Conservation (phyloP, 2,797 vertebrate genomes). For the Ictinia mississippiensis region DNA sequence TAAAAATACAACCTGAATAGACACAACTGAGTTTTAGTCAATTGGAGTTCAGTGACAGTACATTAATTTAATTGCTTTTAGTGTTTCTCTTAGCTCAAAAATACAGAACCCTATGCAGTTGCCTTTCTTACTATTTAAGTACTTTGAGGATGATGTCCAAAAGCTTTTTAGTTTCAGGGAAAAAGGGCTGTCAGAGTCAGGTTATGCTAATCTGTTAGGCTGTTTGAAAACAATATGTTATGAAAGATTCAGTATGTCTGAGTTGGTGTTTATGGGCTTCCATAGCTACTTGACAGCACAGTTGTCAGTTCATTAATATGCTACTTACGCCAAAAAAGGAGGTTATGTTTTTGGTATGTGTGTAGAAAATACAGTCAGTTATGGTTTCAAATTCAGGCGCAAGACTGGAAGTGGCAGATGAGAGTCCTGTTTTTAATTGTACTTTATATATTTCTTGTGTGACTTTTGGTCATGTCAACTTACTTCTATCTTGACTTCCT, state of each 20-base stretch:
- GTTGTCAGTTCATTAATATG: neutral
- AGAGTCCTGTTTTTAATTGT: neutral
- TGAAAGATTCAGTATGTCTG: neutral
- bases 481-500: neutral
- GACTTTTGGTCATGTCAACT: neutral
- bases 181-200: neutral
- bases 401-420: neutral
- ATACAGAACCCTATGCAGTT: neutral
- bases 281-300: neutral
- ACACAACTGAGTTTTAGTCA: neutral
- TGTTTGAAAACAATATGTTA: neutral
- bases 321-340: neutral
- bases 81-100: neutral
- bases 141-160: neutral
- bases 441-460: neutral
- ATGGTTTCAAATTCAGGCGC: neutral
- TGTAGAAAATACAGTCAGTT: neutral
- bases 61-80: neutral
- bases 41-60: neutral
- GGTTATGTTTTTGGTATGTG: neutral
- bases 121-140: neutral
- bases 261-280: neutral
- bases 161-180: neutral
- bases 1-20: neutral
- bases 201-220: neutral